Conservation (phyloP, 1,140 invertebrate species). For the Leptopilina clavipes region DNA sequence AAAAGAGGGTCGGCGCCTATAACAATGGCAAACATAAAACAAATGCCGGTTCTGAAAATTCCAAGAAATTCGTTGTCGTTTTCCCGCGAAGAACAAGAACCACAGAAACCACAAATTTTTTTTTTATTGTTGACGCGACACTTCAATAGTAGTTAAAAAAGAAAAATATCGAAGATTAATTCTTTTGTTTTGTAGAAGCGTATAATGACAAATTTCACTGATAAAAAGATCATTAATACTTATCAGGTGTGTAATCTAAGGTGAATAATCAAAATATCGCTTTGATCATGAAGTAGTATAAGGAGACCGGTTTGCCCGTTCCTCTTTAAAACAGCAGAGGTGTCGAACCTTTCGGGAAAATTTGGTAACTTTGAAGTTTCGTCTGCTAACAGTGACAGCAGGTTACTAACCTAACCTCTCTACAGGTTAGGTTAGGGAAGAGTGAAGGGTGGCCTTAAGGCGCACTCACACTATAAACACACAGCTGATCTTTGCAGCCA, state of each 20-base stretch:
- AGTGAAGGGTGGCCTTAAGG: too few species aligned
- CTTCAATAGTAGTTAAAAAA: background rate
- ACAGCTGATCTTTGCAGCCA: too few species aligned
- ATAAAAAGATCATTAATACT: constrained; percentile 15
- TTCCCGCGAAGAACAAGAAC: background rate
- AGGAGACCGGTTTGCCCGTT: too few species aligned
- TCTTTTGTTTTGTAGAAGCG: background rate
- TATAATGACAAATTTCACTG: background rate
- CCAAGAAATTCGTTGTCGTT: background rate
- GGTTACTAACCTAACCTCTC: too few species aligned
- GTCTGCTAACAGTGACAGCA: too few species aligned
- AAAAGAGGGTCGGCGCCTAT: background rate
- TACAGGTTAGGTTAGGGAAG: too few species aligned
- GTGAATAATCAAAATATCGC: background rate
- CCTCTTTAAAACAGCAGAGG: too few species aligned
- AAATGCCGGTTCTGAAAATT: constrained; percentile 17
- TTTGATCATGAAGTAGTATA: too few species aligned
- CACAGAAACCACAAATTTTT: background rate
- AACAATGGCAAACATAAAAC: background rate
- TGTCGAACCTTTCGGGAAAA: too few species aligned
- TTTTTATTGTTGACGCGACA: background rate
- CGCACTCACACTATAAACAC: too few species aligned
- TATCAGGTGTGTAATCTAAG: background rate
- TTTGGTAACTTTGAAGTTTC: too few species aligned
- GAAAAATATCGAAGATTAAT: background rate